phyloP scores from a whole-genome alignment of 2,888 invertebrate genomes.

The Ennomos erosarius region DNA sequence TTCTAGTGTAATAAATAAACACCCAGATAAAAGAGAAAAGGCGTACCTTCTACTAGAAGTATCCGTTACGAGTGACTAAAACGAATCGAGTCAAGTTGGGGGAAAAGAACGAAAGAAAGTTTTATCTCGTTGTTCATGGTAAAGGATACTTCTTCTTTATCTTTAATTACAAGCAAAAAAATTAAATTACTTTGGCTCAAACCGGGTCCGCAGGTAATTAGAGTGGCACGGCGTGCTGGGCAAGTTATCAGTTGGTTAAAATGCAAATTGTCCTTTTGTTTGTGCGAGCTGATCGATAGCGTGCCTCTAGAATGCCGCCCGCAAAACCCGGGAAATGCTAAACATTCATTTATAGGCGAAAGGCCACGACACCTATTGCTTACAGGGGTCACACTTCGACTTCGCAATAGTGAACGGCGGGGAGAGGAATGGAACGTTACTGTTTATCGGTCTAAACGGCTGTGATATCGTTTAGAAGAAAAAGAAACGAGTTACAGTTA shows the following conservation, averaged over 20 bases:
- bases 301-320: conserved; percentile 45
- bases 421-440: conserved; percentile 13
- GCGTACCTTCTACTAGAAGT: conserved; percentile 26
- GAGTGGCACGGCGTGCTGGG: conserved; percentile 59
- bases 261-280: conserved; percentile 82
- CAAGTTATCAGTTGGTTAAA: conserved; percentile 80
- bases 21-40: conserved; percentile 35
- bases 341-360: conserved; percentile 70
- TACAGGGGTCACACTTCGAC: conserved; percentile 23
- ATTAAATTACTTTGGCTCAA: conserved; percentile 67
- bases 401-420: conserved; percentile 31
- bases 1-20: conserved; percentile 37
- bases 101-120: conserved; percentile 49
- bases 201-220: conserved; percentile 63
- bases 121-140: conserved; percentile 59
- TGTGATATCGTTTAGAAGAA: no score
- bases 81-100: conserved; percentile 51
- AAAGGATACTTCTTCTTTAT: conserved; percentile 63
- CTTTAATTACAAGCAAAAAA: conserved; percentile 58
- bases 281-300: conserved; percentile 63
- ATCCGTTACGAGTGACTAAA: conserved; percentile 45
- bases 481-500: no score
- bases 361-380: conserved; percentile 22
- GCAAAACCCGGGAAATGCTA: conserved; percentile 67
- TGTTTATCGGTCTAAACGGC: no score